These are phyloP conservation scores for Delia radicum DNA, from an alignment of 1,140 invertebrate genomes.

Conservation along the genomic window DNA sequence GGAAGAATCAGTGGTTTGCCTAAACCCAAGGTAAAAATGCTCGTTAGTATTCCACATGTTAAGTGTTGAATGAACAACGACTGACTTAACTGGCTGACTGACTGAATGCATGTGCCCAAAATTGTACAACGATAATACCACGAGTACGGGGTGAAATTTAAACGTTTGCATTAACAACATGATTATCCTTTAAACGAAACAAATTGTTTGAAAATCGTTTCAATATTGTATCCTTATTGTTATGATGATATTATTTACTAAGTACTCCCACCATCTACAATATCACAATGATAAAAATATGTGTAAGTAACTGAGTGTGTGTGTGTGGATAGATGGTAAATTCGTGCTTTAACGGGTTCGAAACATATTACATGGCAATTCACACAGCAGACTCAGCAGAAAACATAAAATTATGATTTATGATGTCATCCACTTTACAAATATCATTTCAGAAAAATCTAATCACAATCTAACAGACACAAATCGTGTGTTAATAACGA, in stretches of 20 bases:
- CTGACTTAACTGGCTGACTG: too few relatives aligned
- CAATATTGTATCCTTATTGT: not conserved
- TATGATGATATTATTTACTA: too few relatives aligned
- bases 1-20: slow-evolving; percentile 15
- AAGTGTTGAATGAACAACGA: not conserved
- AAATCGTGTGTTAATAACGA: slow-evolving; percentile 1
- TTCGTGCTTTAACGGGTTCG: slow-evolving; percentile 1
- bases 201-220: slow-evolving; percentile 20
- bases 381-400: not conserved
- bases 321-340: slow-evolving; percentile 11
- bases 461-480: slow-evolving; percentile 1
- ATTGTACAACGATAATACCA: not conserved
- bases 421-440: slow-evolving; percentile 12
- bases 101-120: not conserved
- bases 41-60: not conserved
- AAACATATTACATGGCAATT: slow-evolving; percentile 17
- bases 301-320: not conserved
- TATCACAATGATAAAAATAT: not conserved
- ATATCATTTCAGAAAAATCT: not conserved
- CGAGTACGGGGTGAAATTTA: not conserved
- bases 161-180: slow-evolving; percentile 21
- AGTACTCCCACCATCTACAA: not conserved
- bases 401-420: slow-evolving; percentile 27
- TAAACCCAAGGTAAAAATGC: not conserved
- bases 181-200: slow-evolving; percentile 25